Base-by-base conservation (phyloP, 2,888 invertebrate species). In the Oxystoma pomonae region DNA sequence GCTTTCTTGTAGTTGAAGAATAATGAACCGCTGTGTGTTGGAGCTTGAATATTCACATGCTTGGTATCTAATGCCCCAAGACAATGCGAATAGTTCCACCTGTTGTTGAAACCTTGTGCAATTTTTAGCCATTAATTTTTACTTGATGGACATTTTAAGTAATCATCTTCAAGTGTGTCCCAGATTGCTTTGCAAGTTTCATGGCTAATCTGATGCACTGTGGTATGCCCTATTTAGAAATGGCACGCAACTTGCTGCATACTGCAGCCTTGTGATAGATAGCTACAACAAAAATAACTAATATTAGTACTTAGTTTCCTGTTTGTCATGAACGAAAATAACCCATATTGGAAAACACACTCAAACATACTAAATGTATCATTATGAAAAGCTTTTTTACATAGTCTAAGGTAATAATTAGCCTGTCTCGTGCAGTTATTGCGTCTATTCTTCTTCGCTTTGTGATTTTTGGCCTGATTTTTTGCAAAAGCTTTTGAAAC, bases 21-120 rank as follows among this genome's bases (percentile, higher is more conserved):
- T 1, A 64, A 19, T 16, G 68, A 68, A 17, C 72, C 69, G 17
- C 59, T 59, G 18, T 66, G 66, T 17, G 68, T 60, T 7, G 72
- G 69, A 49, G 69, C 68, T 60, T 68, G n/a, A n/a, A n/a, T n/a
- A n/a, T n/a, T n/a, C n/a, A n/a, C n/a, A n/a, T n/a, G n/a, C n/a
- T n/a, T n/a, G 69, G 67, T 65, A 59, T 68, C 68, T 5, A 68
- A 16, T 3, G 68, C 64, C 3, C 71, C 73, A n/a, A 70, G 16
- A 20, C 69, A 70, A 65, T 72, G 63, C n/a, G 71, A 69, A 61
- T 69, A 68, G 60, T 71, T 67, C 70, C 70, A 71, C 20, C 22
- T 62, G 1, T 62, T 21, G 9, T 65, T 49, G 59, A 71, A 70
- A 7, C 65, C 68, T 9, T 57, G 35, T 0, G 68, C 61, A 55